phyloP scores from a whole-genome alignment of 2,113 vertebrate species.

The Anseranas semipalmata region DNA sequence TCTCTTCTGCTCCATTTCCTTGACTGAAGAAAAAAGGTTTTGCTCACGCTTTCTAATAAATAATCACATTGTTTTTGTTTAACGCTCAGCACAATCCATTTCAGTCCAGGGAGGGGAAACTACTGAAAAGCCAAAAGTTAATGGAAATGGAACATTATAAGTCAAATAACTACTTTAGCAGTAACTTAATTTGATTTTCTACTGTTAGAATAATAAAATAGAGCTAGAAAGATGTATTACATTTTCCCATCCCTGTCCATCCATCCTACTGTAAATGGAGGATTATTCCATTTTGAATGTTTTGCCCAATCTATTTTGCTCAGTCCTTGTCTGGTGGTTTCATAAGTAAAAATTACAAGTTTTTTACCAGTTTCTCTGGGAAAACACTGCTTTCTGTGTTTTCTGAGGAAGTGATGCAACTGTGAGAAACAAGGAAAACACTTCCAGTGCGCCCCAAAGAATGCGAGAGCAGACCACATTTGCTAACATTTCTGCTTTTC shows the following conservation, averaged over 20 bases:
- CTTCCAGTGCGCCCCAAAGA: accelerated
- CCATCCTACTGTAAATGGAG: background rate
- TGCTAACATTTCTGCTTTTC: background rate
- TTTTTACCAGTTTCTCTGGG: background rate
- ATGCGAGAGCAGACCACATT: background rate
- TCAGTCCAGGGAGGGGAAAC: background rate
- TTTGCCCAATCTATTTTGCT: background rate
- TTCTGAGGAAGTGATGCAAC: background rate
- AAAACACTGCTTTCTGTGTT: background rate
- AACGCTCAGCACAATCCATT: background rate
- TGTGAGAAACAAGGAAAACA: background rate
- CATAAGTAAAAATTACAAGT: background rate
- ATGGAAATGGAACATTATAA: background rate
- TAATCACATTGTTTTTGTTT: background rate
- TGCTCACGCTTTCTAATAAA: background rate
- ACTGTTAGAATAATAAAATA: background rate
- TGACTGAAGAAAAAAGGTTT: background rate
- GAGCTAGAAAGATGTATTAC: background rate
- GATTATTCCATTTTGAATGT: background rate
- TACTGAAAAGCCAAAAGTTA: background rate
- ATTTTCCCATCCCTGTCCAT: background rate
- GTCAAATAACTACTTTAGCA: background rate
- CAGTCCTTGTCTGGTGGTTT: background rate
- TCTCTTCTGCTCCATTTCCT: background rate
- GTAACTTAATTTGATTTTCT: background rate